Evolutionary conservation across 2,888 invertebrate species (phyloP).

Genomic region (Allophyes oxyacanthae): DNA sequence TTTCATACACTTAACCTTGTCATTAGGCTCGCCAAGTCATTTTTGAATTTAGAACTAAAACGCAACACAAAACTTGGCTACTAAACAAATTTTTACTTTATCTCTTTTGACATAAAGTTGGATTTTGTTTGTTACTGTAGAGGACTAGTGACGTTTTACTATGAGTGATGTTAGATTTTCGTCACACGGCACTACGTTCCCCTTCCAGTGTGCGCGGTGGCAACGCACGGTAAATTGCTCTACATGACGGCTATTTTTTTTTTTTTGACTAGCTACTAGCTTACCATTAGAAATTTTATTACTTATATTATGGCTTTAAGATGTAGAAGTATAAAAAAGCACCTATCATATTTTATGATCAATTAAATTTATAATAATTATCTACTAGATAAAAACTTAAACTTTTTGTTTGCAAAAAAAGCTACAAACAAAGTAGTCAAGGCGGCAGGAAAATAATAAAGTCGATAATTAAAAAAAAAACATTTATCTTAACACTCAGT

Average conservation of each 20-base stretch:
- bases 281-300: slow-evolving; percentile 51
- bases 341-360: slow-evolving; percentile 10
- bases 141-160: slow-evolving; percentile 50
- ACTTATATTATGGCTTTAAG: slow-evolving; percentile 12
- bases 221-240: slow-evolving; percentile 63
- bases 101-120: slow-evolving; percentile 34
- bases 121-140: slow-evolving; percentile 26
- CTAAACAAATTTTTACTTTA: slow-evolving; percentile 49
- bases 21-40: slow-evolving; percentile 80
- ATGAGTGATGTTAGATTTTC: slow-evolving; percentile 63
- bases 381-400: no score
- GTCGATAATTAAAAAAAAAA: no score
- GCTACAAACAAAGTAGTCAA: background rate
- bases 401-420: background rate
- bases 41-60: slow-evolving; percentile 69
- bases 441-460: background rate
- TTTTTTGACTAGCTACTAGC: slow-evolving; percentile 46
- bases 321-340: slow-evolving; percentile 21
- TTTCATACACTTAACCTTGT: slow-evolving; percentile 81
- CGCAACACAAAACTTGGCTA: slow-evolving; percentile 38
- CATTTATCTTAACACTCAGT: no score
- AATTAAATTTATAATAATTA: slow-evolving; percentile 26
- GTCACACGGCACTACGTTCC: slow-evolving; percentile 68
- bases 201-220: slow-evolving; percentile 61
- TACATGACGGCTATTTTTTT: slow-evolving; percentile 47